Conservation (phyloP, 2,888 invertebrate species). For the Trissolcus brochymenae region DNA sequence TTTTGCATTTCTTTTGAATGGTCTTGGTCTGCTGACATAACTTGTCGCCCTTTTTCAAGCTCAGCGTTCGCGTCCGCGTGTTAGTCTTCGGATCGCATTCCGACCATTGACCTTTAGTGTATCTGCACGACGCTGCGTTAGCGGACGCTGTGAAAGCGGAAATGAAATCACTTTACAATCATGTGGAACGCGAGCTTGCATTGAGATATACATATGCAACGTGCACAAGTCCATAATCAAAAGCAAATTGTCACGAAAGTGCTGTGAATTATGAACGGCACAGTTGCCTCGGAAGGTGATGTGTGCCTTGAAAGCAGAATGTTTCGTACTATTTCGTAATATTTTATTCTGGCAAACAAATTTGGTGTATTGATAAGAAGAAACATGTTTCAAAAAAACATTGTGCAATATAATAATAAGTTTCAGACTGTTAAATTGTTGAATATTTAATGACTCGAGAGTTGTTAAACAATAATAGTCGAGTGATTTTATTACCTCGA, state of each 20-base stretch:
- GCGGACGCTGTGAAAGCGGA: slow-evolving; percentile 71
- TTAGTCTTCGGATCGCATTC: slow-evolving; percentile 92
- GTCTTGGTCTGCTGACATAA: slow-evolving; percentile 89
- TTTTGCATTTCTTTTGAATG: slow-evolving; percentile 94
- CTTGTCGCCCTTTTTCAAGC: slow-evolving; percentile 90
- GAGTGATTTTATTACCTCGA: slow-evolving; percentile 77
- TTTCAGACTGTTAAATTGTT: no score
- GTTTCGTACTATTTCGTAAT: neutral
- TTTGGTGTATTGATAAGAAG: no score
- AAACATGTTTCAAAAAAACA: no score
- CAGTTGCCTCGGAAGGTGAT: neutral
- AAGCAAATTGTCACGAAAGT: slow-evolving; percentile 38
- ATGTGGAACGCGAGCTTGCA: slow-evolving; percentile 48
- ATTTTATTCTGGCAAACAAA: neutral
- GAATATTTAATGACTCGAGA: neutral
- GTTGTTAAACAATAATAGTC: slow-evolving; percentile 11
- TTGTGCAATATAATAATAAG: no score
- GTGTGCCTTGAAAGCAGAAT: neutral
- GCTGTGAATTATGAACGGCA: slow-evolving; percentile 15
- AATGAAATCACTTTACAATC: slow-evolving; percentile 58
- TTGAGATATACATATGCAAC: slow-evolving; percentile 36
- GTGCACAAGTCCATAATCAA: slow-evolving; percentile 33
- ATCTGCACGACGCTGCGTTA: slow-evolving; percentile 85
- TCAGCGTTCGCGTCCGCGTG: slow-evolving; percentile 87
- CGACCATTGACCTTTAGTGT: slow-evolving; percentile 91